A percentile compares a stretch with the other conserved stretches of the same genome.
Evolutionary conservation across 2,888 invertebrate species (phyloP).

Genomic region (Spilosoma lubricipeda): DNA sequence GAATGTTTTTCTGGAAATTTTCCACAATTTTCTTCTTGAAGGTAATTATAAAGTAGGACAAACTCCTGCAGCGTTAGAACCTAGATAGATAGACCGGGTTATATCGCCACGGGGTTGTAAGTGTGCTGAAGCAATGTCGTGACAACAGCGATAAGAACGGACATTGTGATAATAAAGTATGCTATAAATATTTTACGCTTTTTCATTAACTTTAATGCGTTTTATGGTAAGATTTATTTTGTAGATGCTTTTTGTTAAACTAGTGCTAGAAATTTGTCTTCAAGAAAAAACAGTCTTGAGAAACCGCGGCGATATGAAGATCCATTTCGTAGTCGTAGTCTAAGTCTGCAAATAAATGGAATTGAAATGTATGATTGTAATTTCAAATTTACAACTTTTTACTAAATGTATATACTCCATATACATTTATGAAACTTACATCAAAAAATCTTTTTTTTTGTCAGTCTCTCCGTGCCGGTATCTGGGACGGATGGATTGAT

Average conservation of each 20-base stretch:
- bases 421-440: no score
- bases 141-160: not conserved
- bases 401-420: no score
- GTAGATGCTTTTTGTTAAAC: not conserved
- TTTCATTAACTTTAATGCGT: not conserved
- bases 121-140: not conserved
- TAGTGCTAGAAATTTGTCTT: not conserved
- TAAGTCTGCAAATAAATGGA: no score
- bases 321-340: no score
- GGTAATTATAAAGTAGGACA: constrained; percentile 14
- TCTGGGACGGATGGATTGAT: no score
- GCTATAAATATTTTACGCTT: not conserved
- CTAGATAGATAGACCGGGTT: constrained; percentile 3
- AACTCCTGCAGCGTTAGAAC: constrained; percentile 13
- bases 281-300: not conserved
- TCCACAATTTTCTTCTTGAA: not conserved
- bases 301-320: not conserved
- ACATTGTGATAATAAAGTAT: not conserved
- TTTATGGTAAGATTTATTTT: not conserved
- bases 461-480: no score
- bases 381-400: no score
- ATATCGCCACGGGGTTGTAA: constrained; percentile 10
- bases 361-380: no score
- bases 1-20: not conserved
- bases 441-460: no score